phyloP scores from a whole-genome alignment of 2,888 invertebrate genomes.

The Eulithis testata region DNA sequence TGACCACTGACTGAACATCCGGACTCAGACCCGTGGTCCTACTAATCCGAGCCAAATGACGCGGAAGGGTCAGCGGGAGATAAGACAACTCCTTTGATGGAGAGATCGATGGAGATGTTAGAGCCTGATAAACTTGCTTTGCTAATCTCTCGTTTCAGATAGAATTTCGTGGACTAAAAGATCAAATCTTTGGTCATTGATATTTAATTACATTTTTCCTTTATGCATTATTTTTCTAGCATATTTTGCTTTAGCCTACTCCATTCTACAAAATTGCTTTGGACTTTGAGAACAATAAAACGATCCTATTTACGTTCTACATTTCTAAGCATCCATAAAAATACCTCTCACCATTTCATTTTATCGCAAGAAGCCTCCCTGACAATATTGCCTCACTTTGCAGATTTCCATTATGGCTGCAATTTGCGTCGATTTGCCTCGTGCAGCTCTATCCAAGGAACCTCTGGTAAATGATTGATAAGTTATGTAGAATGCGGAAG shows the following conservation, averaged over 20 bases:
- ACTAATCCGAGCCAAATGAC: constrained; percentile 59
- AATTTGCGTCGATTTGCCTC: constrained; percentile 25
- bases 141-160: constrained; percentile 16
- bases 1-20: constrained; percentile 10
- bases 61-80: constrained; percentile 62
- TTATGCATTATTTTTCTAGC: no score
- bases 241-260: no score
- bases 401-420: constrained; percentile 24
- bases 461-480: constrained; percentile 63
- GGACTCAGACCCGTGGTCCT: constrained; percentile 21
- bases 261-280: no score
- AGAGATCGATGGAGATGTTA: constrained; percentile 13
- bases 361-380: not conserved
- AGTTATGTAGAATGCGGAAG: constrained; percentile 57
- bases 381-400: constrained; percentile 16
- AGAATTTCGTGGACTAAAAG: not conserved
- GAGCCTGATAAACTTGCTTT: constrained; percentile 16
- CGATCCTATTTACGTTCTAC: no score
- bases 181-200: not conserved
- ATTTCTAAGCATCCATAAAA: not conserved
- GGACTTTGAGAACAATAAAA: no score
- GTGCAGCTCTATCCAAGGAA: constrained; percentile 28
- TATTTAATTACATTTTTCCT: not conserved
- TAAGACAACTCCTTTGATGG: constrained; percentile 46
- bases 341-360: not conserved